These are phyloP conservation scores for Rhabditoides inermis DNA, from an alignment of 2,888 invertebrate genomes.

Conservation along the genomic window DNA sequence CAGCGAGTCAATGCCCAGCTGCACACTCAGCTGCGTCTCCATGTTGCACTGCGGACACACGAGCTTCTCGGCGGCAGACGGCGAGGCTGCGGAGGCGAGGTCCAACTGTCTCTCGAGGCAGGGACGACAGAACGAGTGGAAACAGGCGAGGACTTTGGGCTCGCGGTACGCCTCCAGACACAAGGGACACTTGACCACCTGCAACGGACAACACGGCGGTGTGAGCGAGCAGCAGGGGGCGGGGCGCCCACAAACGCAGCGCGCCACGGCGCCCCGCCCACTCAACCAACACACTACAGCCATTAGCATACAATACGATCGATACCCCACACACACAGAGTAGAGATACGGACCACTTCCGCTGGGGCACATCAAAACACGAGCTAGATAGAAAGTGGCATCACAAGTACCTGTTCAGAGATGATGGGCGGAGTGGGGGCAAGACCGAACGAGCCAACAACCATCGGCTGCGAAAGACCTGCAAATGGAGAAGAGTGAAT, in stretches of 20 bases:
- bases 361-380: no score
- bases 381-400: no score
- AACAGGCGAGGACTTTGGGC: conserved; percentile 70
- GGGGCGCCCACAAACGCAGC: no score
- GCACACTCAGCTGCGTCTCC: conserved; percentile 54
- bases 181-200: conserved; percentile 37
- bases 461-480: conserved; percentile 34
- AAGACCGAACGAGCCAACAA: conserved; percentile 36
- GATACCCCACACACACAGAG: no score
- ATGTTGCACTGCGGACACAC: conserved; percentile 66
- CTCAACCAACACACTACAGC: no score
- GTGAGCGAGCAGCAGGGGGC: conserved; percentile 8
- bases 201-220: conserved; percentile 8
- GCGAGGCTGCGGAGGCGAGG: conserved; percentile 3
- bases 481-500: no score
- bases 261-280: no score
- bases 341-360: no score
- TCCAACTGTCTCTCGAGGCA: conserved; percentile 65
- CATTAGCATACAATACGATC: no score
- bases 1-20: conserved; percentile 61
- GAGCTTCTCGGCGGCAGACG: conserved; percentile 57
- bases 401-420: conserved; percentile 28
- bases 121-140: conserved; percentile 75
- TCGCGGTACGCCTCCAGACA: conserved; percentile 64
- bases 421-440: conserved; percentile 40